phyloP scores from a whole-genome alignment of 1,140 invertebrate genomes.

The Apis laboriosa region DNA sequence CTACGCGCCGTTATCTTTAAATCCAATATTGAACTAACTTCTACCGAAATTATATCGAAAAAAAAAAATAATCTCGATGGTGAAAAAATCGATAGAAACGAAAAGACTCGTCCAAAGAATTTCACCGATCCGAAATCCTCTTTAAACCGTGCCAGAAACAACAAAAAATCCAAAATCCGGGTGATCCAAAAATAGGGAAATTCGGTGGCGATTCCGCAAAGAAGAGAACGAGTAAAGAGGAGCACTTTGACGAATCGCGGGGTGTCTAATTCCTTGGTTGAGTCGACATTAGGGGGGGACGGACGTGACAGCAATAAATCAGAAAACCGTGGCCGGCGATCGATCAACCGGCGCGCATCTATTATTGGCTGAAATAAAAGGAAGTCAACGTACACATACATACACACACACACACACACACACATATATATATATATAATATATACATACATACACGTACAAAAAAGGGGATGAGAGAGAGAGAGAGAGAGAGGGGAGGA shows the following conservation, averaged over 20 bases:
- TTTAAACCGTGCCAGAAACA: too few species aligned
- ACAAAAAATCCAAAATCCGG: too few species aligned
- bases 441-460: background rate
- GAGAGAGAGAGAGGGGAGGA: slow-evolving; percentile 12
- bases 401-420: background rate
- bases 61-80: too few species aligned
- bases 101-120: too few species aligned
- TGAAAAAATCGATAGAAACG: too few species aligned
- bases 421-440: slow-evolving; percentile 3
- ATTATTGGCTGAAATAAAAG: slow-evolving; percentile 72
- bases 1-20: too few species aligned
- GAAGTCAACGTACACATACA: slow-evolving; percentile 59
- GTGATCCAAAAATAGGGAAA: too few species aligned
- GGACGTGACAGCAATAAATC: slow-evolving; percentile 62
- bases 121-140: too few species aligned
- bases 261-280: slow-evolving; percentile 12
- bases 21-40: too few species aligned
- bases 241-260: slow-evolving; percentile 15
- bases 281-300: background rate
- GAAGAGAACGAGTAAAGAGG: background rate
- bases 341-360: slow-evolving; percentile 66
- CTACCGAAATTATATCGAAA: too few species aligned
- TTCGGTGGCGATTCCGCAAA: background rate
- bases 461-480: slow-evolving; percentile 47
- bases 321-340: slow-evolving; percentile 66